Evolutionary conservation across 1,140 invertebrate genomes (phyloP), one percentile per base, ranked within the genome.

Genomic region (Rhyzopertha dominica): DNA sequence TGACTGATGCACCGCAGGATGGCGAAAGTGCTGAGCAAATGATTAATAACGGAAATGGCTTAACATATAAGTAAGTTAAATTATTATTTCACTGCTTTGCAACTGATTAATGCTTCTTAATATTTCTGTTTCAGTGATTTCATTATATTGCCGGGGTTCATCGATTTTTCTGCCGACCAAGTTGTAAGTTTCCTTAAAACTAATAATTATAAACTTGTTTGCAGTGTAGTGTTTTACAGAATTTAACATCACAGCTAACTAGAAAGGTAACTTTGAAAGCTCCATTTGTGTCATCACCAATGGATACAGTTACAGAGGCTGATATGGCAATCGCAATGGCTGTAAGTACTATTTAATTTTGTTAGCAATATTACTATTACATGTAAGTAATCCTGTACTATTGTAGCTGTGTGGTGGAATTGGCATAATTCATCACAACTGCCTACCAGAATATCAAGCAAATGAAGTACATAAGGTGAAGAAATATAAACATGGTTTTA

Each of bases 311-410:
- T 3, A 99, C 97, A 10, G 97, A 99, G 74, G 90, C 93, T 1
- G 91, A 97, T 62, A 99, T 99, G 97, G 97, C 97, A n/a, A 97
- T 98, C 53, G 90, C 94, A 1, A 98, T 99, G 93, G 95, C 96
- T 32, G 84, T 90, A 74, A 74, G 77, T 76, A 51, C 32, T 23
- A n/a, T n/a, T n/a, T n/a, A n/a, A 42, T 34, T 47, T 41, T 41
- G 34, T 17, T 17, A 31, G 12, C 9, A 10, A 25, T 13, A 25
- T 25, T 43, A 35, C 9, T 31, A 3, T 32, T 29, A 32, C 23
- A 9, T 18, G 10, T 26, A 28, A n/a, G 13, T 10, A 25, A 19
- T 51, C 41, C 44, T 26, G n/a, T 17, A 29, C 44, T 41, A 53
- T 62, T 72, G 49, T 62, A 87, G 76, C 72, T 97, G 5, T 93